A percentile compares a stretch with the other conserved stretches of the same genome.
These are phyloP conservation scores for Pygmarrhopalites habei DNA, from an alignment of 1,140 invertebrate genomes.

Conservation along the genomic window DNA sequence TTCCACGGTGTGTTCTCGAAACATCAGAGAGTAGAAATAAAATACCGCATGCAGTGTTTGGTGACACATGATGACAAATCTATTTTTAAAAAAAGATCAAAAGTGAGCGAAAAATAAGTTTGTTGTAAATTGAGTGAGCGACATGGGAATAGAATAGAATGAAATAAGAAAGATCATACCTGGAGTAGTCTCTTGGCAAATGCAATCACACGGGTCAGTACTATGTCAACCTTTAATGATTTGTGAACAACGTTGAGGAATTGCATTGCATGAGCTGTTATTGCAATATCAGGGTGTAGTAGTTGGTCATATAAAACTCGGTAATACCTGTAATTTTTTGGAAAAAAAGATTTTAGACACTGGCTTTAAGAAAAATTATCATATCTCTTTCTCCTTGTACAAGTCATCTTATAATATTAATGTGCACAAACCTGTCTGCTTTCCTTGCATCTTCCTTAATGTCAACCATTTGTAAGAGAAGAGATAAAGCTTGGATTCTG, in stretches of 20 bases:
- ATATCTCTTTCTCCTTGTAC: too few species aligned
- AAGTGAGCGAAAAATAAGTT: too few species aligned
- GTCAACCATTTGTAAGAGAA: conserved; percentile 75
- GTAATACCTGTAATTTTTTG: conserved; percentile 70
- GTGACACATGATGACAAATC: conserved; percentile 50
- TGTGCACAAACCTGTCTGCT: conserved; percentile 49
- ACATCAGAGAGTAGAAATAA: conserved; percentile 75
- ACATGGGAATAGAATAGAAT: too few species aligned
- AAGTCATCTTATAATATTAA: too few species aligned
- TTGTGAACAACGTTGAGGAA: conserved; percentile 83
- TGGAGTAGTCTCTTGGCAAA: conserved; percentile 88
- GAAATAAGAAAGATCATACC: too few species aligned
- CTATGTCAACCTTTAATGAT: conserved; percentile 70
- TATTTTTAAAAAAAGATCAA: too few species aligned
- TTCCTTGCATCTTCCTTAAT: conserved; percentile 46
- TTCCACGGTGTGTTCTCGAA: conserved; percentile 42
- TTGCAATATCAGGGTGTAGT: conserved; percentile 63
- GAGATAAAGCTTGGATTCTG: conserved; percentile 73
- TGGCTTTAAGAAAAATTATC: too few species aligned
- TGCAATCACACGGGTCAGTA: conserved; percentile 61
- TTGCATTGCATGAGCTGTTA: conserved; percentile 66
- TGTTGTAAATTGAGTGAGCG: too few species aligned
- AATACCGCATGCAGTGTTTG: conserved; percentile 62
- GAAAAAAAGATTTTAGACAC: too few species aligned
- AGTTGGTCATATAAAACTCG: conserved; percentile 81